These are phyloP conservation scores for Drosophila paranaensis DNA, from an alignment of 2,888 invertebrate genomes.

Conservation along the genomic window DNA sequence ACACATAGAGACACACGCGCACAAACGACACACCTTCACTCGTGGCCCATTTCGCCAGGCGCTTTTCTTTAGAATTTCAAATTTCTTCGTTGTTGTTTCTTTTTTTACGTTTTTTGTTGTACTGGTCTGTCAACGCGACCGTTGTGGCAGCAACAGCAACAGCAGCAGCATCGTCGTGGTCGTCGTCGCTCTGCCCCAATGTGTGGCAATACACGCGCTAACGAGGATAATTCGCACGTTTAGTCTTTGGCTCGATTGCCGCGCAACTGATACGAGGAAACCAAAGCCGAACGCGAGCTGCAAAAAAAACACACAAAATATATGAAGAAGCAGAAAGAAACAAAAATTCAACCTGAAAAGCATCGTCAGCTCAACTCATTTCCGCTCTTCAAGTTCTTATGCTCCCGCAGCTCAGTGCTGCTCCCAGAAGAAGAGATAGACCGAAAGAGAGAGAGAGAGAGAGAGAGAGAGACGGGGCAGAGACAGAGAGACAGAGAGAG, in stretches of 20 bases:
- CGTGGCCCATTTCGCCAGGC: conserved; percentile 71
- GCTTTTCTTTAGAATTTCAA: conserved; percentile 65
- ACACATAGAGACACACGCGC: conserved; percentile 3
- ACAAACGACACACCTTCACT: conserved; percentile 70
- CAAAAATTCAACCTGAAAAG: conserved; percentile 32
- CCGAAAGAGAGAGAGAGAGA: conserved; percentile 1
- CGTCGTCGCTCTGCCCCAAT: conserved; percentile 43
- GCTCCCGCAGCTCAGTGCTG: conserved; percentile 30
- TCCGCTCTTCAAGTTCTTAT: conserved; percentile 17
- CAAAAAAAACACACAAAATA: neutral
- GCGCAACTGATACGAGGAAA: conserved; percentile 64
- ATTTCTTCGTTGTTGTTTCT: conserved; percentile 42
- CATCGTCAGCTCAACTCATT: conserved; percentile 42
- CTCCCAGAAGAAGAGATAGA: conserved; percentile 20
- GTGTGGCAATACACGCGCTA: conserved; percentile 19
- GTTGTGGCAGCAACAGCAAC: conserved; percentile 51
- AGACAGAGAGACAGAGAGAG: neutral
- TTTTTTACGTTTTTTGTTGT: conserved; percentile 33
- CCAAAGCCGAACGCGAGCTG: conserved; percentile 38
- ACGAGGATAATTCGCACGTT: conserved; percentile 71
- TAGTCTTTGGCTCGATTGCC: conserved; percentile 67
- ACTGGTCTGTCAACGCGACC: conserved; percentile 46
- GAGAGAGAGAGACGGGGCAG: conserved; percentile 1
- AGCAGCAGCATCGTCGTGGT: conserved; percentile 26
- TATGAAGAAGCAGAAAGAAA: neutral